phyloP scores from a whole-genome alignment of 2,113 vertebrate species.

The Hippocampus comes region DNA sequence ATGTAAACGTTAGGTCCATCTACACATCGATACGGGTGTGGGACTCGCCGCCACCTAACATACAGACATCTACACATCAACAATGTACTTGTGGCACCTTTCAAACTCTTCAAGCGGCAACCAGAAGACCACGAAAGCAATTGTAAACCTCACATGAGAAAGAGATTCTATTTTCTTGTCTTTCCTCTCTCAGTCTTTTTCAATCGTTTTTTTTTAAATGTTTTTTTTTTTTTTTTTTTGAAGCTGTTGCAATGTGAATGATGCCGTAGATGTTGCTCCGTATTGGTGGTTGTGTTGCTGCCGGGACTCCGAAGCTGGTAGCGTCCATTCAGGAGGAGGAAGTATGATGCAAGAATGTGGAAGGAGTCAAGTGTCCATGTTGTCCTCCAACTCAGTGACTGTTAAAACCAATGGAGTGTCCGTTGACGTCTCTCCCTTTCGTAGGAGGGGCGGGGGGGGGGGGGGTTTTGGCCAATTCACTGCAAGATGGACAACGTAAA shows the following conservation, averaged over 20 bases:
- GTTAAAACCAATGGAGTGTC: constrained; percentile 51
- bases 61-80: constrained; percentile 69
- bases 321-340: constrained; percentile 46
- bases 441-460: constrained; percentile 39
- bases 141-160: constrained; percentile 65
- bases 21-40: constrained; percentile 63
- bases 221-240: constrained; percentile 31
- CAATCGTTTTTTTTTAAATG: constrained; percentile 9
- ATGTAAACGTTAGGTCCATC: constrained; percentile 69
- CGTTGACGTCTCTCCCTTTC: constrained; percentile 43
- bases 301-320: constrained; percentile 45
- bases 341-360: constrained; percentile 49
- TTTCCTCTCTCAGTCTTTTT: constrained; percentile 12
- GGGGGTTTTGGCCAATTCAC: constrained; percentile 74
- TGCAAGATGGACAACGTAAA: constrained; percentile 34
- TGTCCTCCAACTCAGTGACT: constrained; percentile 51
- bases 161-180: constrained; percentile 46
- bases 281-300: constrained; percentile 38
- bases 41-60: constrained; percentile 56
- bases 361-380: constrained; percentile 59
- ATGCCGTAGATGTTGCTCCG: constrained; percentile 43
- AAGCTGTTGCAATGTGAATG: constrained; percentile 50
- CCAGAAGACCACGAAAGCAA: constrained; percentile 57
- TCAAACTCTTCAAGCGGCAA: constrained; percentile 48
- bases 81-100: constrained; percentile 43